Conservation (phyloP, 2,888 invertebrate genomes). For the Drosophila greeni region DNA sequence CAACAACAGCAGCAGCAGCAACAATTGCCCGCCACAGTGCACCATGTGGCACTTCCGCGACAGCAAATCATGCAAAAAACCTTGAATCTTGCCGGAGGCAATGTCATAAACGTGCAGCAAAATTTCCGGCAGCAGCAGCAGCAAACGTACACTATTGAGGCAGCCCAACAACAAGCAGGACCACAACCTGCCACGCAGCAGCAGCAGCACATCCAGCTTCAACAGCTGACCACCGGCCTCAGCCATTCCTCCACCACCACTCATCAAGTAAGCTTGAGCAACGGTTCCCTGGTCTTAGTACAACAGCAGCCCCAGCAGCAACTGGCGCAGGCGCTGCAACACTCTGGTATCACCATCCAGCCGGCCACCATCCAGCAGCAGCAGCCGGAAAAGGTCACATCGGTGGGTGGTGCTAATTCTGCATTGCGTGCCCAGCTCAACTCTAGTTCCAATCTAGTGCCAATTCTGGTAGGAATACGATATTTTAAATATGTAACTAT, state of each 20-base stretch:
- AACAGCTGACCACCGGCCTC: constrained; percentile 53
- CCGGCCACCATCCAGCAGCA: constrained; percentile 74
- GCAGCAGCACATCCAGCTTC: constrained; percentile 71
- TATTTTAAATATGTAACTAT: no score
- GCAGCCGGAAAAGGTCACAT: constrained; percentile 50
- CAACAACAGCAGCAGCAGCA: constrained; percentile 50
- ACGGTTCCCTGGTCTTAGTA: constrained; percentile 77
- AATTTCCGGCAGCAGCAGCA: constrained; percentile 69
- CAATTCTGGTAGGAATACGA: constrained; percentile 82
- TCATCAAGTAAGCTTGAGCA: constrained; percentile 77
- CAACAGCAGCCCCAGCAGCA: constrained; percentile 73
- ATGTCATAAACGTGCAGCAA: constrained; percentile 70
- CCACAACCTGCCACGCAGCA: constrained; percentile 49
- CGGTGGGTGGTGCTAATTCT: constrained; percentile 79
- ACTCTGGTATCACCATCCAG: constrained; percentile 77
- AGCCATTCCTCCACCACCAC: constrained; percentile 64
- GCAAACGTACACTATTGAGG: constrained; percentile 46
- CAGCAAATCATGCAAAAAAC: constrained; percentile 70
- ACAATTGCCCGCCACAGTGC: constrained; percentile 70
- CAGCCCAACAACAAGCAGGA: constrained; percentile 57
- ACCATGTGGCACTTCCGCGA: constrained; percentile 65
- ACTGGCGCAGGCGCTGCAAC: constrained; percentile 64
- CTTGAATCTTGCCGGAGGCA: constrained; percentile 69
- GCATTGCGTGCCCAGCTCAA: constrained; percentile 77
- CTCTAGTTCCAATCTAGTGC: constrained; percentile 79